Evolutionary conservation across 2,113 vertebrate species (phyloP).

Genomic region (Python bivittatus): DNA sequence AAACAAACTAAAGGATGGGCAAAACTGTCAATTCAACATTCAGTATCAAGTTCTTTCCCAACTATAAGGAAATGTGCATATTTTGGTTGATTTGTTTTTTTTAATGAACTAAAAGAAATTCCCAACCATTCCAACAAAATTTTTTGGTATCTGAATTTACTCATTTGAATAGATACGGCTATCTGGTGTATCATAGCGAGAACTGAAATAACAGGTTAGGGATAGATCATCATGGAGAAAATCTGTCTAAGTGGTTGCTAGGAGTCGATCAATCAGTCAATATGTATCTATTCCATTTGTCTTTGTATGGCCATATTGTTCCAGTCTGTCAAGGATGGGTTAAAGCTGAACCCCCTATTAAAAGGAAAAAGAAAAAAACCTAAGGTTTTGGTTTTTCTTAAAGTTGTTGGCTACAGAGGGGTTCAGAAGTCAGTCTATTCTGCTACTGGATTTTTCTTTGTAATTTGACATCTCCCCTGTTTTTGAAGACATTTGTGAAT

Average conservation of each 20-base stretch:
- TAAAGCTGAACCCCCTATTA: not conserved
- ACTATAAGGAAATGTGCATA: not conserved
- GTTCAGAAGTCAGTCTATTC: not conserved
- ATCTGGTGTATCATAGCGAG: not conserved
- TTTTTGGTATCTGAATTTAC: not conserved
- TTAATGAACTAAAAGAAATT: not conserved
- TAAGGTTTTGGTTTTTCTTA: not conserved
- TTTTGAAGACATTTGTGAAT: not conserved
- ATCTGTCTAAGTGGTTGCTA: not conserved
- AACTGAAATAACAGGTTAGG: not conserved
- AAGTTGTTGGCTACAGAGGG: not conserved
- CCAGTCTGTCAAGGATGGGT: not conserved
- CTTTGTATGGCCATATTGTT: not conserved
- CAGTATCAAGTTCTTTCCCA: not conserved
- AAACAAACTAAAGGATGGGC: not conserved
- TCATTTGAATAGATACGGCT: not conserved
- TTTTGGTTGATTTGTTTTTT: not conserved
- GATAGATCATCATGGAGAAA: not conserved
- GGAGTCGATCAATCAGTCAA: not conserved
- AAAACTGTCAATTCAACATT: not conserved
- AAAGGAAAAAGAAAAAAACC: not conserved
- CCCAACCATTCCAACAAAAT: not conserved
- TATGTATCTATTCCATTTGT: not conserved
- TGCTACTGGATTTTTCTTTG: not conserved
- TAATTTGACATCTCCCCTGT: not conserved